phyloP scores from a whole-genome alignment of 2,888 invertebrate species.

The Spodoptera picta region DNA sequence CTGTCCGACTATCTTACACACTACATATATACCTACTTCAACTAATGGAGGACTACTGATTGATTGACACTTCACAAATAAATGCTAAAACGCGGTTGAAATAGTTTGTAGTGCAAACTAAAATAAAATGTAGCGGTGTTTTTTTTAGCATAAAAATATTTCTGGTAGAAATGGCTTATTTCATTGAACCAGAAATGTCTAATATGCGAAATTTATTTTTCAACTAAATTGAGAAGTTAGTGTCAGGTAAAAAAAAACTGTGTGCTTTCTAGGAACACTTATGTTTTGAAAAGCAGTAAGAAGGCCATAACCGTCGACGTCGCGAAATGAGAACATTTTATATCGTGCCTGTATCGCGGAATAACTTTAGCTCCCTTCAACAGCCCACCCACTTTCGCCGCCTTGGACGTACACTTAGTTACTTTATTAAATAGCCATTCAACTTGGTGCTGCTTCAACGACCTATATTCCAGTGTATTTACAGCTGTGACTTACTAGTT shows the following conservation, averaged over 20 bases:
- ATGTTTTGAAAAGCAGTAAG: conserved; percentile 4
- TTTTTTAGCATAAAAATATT: conserved; percentile 8
- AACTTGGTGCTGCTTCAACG: conserved; percentile 62
- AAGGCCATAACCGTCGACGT: conserved; percentile 3
- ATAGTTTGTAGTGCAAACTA: conserved; percentile 25
- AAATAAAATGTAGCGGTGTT: conserved; percentile 25
- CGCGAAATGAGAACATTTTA: conserved; percentile 44
- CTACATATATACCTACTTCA: conserved; percentile 25
- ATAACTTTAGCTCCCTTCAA: conserved; percentile 58
- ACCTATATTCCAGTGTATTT: conserved; percentile 64
- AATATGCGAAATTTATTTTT: too few relatives aligned
- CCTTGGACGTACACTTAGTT: conserved; percentile 59
- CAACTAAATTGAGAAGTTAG: too few relatives aligned
- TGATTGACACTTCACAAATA: conserved; percentile 37
- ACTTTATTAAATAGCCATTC: conserved; percentile 73
- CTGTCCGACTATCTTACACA: conserved; percentile 31
- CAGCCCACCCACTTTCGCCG: conserved; percentile 62
- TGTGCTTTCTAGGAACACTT: neutral
- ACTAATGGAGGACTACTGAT: conserved; percentile 27
- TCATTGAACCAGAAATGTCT: neutral
- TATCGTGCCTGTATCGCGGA: conserved; percentile 36
- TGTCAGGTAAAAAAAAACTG: neutral
- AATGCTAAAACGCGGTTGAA: conserved; percentile 21
- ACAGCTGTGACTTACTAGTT: conserved; percentile 46
- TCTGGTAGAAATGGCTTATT: neutral